A percentile compares a stretch with the other conserved stretches of the same genome.
These are phyloP conservation scores for Nymphicus hollandicus DNA, from an alignment of 2,113 vertebrate species.

Conservation along the genomic window DNA sequence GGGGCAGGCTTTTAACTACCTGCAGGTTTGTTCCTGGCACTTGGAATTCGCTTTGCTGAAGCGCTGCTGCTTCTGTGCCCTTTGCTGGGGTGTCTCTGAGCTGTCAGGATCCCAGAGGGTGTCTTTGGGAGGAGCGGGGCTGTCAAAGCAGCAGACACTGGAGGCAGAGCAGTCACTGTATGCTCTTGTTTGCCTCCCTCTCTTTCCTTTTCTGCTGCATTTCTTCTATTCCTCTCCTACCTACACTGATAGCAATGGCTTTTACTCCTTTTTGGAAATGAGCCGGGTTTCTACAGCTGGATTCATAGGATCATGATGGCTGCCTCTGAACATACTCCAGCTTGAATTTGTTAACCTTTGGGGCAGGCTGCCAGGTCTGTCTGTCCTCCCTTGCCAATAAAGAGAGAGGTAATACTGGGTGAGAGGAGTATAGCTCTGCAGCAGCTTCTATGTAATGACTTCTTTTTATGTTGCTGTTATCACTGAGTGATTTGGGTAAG, in stretches of 20 bases:
- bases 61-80: not conserved
- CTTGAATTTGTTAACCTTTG: constrained; percentile 30
- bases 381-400: not conserved
- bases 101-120: not conserved
- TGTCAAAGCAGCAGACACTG: not conserved
- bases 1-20: not conserved
- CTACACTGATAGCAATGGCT: not conserved
- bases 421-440: not conserved
- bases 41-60: not conserved
- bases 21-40: not conserved
- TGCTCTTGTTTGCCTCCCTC: not conserved
- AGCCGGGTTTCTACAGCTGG: constrained; percentile 21
- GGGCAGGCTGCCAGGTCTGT: not conserved
- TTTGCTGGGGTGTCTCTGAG: not conserved
- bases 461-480: not conserved
- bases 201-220: not conserved
- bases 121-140: not conserved
- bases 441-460: not conserved
- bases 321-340: constrained; percentile 21
- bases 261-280: constrained; percentile 3
- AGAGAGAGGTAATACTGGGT: constrained; percentile 38
- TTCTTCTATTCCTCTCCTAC: not conserved
- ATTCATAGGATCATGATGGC: not conserved
- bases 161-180: not conserved
- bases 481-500: not conserved